Evolutionary conservation across 2,888 invertebrate species (phyloP).

Genomic region (Mallateleia sp.): DNA sequence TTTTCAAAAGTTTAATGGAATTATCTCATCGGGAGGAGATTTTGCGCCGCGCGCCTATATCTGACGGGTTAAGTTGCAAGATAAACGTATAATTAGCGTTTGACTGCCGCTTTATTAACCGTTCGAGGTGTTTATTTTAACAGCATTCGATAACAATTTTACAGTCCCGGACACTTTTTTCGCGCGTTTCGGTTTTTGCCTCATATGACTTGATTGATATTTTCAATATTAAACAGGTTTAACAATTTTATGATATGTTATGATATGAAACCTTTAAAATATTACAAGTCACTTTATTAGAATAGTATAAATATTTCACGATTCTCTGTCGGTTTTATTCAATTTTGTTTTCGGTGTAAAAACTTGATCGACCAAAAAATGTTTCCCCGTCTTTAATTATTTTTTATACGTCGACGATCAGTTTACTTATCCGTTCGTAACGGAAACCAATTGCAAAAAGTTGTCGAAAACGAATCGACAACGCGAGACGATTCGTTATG

Average conservation of each 20-base stretch:
- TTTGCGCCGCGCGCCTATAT: slow-evolving; percentile 26
- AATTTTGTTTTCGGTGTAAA: no score
- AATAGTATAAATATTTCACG: no score
- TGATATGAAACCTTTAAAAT: no score
- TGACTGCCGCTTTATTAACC: slow-evolving; percentile 51
- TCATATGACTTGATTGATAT: neutral
- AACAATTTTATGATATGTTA: no score
- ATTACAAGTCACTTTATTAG: no score
- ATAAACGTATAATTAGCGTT: slow-evolving; percentile 61
- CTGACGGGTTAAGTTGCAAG: slow-evolving; percentile 21
- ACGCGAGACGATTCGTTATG: slow-evolving; percentile 26
- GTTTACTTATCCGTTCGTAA: neutral
- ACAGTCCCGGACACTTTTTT: slow-evolving; percentile 1
- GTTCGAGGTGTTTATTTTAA: slow-evolving; percentile 54
- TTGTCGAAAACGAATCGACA: slow-evolving; percentile 3
- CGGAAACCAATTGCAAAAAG: neutral
- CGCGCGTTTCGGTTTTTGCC: neutral
- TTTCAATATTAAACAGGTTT: neutral
- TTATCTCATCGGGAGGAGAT: slow-evolving; percentile 27
- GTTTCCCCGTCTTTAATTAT: no score
- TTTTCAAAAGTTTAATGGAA: slow-evolving; percentile 13
- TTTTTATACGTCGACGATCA: neutral
- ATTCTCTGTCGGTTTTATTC: no score
- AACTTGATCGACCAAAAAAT: no score
- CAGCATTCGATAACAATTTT: slow-evolving; percentile 32